Conservation (phyloP, 1,140 invertebrate genomes). For the Zaprionus vittiger region DNA sequence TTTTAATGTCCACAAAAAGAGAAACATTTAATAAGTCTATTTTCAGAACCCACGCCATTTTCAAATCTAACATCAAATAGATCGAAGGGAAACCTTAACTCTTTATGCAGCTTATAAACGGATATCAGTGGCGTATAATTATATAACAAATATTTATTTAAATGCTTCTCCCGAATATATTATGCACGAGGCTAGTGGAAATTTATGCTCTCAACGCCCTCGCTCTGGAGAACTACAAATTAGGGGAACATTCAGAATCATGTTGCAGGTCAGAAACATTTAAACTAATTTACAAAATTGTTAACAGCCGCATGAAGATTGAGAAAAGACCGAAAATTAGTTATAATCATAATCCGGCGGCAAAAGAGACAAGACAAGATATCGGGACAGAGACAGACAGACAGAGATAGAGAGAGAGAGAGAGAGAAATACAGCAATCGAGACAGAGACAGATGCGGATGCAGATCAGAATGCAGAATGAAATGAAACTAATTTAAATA, state of each 20-base stretch:
- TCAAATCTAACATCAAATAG: background rate
- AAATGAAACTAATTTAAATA: constrained; percentile 83
- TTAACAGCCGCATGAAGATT: constrained; percentile 23
- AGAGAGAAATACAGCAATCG: background rate
- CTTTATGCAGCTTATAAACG: constrained; percentile 3
- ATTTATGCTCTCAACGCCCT: constrained; percentile 61
- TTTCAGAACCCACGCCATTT: background rate
- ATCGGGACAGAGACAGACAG: background rate
- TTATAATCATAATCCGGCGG: constrained; percentile 74
- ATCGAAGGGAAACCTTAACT: background rate
- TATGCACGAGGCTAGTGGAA: constrained; percentile 27
- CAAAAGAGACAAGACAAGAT: constrained; percentile 46
- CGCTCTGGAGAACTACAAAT: constrained; percentile 48
- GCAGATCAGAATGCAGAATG: constrained; percentile 49
- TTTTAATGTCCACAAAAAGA: too few species aligned
- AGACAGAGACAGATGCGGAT: constrained; percentile 27
- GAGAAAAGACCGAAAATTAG: constrained; percentile 60
- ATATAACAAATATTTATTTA: constrained; percentile 53
- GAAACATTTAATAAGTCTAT: background rate
- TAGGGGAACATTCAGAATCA: constrained; percentile 32
- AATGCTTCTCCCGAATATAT: constrained; percentile 34
- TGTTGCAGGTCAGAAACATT: constrained; percentile 47
- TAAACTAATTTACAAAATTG: constrained; percentile 76
- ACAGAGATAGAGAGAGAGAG: background rate
- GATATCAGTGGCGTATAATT: constrained; percentile 41